These are phyloP conservation scores for Spatulosminthurus flaviceps DNA, from an alignment of 2,888 invertebrate genomes.

Conservation along the genomic window DNA sequence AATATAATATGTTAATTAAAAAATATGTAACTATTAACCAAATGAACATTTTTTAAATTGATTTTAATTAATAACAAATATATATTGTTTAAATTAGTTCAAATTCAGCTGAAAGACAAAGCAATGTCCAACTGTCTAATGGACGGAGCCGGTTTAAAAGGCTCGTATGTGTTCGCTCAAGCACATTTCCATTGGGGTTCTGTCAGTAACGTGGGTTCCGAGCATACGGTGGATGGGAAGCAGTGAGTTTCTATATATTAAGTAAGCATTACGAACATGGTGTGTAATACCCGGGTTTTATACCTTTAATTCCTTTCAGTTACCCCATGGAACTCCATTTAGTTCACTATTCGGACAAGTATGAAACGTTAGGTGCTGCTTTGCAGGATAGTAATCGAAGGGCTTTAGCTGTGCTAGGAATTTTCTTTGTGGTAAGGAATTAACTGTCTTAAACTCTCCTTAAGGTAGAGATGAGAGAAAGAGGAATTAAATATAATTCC, in stretches of 20 bases:
- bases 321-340: constrained; percentile 61
- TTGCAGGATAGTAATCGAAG: constrained; percentile 55
- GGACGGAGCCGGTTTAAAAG: constrained; percentile 57
- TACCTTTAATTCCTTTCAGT: too few relatives aligned
- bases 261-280: neutral
- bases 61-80: neutral
- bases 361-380: constrained; percentile 55
- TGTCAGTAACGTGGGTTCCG: constrained; percentile 55
- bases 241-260: constrained; percentile 50
- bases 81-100: constrained; percentile 50
- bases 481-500: too few relatives aligned
- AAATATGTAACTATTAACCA: neutral
- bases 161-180: constrained; percentile 58
- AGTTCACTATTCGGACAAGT: constrained; percentile 60
- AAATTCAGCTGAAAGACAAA: constrained; percentile 56
- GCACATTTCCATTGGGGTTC: constrained; percentile 62
- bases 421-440: constrained; percentile 60
- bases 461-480: neutral
- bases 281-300: neutral
- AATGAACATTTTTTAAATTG: neutral
- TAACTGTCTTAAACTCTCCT: neutral
- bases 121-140: constrained; percentile 53
- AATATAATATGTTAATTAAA: neutral
- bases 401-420: constrained; percentile 62
- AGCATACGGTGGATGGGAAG: constrained; percentile 56